Evolutionary conservation across 1,140 invertebrate genomes (phyloP).

Genomic region (Zaprionus inermis): DNA sequence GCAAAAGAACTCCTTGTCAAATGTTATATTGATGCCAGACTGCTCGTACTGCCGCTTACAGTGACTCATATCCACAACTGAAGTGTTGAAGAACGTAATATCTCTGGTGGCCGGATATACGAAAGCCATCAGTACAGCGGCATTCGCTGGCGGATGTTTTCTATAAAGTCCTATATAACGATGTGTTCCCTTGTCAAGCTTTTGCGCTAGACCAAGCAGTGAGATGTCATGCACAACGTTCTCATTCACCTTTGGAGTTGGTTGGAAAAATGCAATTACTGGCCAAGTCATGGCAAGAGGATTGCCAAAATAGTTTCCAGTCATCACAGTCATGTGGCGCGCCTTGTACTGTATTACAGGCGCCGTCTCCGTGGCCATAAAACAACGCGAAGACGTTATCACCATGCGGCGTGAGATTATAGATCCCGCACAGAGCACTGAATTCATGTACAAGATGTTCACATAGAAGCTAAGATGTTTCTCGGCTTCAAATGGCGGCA

Average conservation of each 20-base stretch:
- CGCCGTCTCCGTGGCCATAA: slow-evolving; percentile 5
- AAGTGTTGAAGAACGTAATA: not conserved
- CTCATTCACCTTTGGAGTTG: not conserved
- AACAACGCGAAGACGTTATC: slow-evolving; percentile 52
- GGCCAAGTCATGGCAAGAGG: not conserved
- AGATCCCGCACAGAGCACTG: slow-evolving; percentile 50
- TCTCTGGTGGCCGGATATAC: not conserved
- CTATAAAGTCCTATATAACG: slow-evolving; percentile 17
- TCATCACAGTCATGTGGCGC: slow-evolving; percentile 27
- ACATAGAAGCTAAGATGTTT: slow-evolving; percentile 43
- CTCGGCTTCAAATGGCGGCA: slow-evolving; percentile 16
- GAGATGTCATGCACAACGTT: slow-evolving; percentile 13
- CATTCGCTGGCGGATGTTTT: not conserved
- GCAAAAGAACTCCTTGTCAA: slow-evolving; percentile 26
- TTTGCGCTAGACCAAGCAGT: slow-evolving; percentile 15
- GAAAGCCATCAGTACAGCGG: slow-evolving; percentile 14
- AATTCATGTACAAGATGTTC: slow-evolving; percentile 32
- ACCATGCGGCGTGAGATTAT: slow-evolving; percentile 50
- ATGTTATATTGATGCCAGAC: not conserved
- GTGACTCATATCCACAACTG: not conserved
- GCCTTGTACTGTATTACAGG: slow-evolving; percentile 25
- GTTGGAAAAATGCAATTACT: slow-evolving; percentile 45
- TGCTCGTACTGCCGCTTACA: slow-evolving; percentile 14
- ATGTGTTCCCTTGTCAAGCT: not conserved
- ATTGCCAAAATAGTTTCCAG: slow-evolving; percentile 3